Evolutionary conservation across 2,797 vertebrate species (phyloP).

Genomic region (Lemur catta): DNA sequence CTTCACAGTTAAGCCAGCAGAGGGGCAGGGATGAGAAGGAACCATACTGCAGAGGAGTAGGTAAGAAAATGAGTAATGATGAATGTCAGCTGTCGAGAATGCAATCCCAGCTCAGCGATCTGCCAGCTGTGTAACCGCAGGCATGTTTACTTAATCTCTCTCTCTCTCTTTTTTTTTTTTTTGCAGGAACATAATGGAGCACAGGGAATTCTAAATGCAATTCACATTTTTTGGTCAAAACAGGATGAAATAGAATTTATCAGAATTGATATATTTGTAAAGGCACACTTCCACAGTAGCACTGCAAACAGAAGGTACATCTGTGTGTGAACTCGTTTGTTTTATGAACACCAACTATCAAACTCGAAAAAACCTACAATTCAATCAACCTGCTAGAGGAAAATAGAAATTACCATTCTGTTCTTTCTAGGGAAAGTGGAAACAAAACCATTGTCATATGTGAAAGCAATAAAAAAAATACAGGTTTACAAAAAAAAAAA

Average conservation of each 20-base stretch:
- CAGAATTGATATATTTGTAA: neutral
- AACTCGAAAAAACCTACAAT: neutral
- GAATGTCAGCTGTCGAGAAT: neutral
- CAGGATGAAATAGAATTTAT: neutral
- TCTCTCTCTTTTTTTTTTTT: neutral
- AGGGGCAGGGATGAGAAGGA: neutral
- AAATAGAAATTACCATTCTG: neutral
- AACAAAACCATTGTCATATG: neutral
- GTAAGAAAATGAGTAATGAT: neutral
- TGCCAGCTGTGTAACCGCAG: conserved; percentile 45
- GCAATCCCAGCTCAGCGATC: conserved; percentile 37
- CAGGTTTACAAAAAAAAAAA: neutral
- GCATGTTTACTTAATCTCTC: conserved; percentile 40
- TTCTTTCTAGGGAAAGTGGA: conserved; percentile 21
- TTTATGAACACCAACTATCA: neutral
- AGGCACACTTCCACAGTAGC: neutral
- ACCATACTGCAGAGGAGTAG: neutral
- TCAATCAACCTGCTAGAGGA: neutral
- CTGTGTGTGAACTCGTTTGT: neutral
- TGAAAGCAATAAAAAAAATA: neutral
- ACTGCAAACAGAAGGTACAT: neutral
- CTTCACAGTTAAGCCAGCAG: neutral
- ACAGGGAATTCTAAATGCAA: conserved; percentile 53
- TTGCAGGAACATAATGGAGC: neutral
- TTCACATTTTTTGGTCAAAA: conserved; percentile 49